These are phyloP conservation scores for Gorilla gorilla DNA, from an alignment of 2,113 vertebrate species.

Conservation along the genomic window DNA sequence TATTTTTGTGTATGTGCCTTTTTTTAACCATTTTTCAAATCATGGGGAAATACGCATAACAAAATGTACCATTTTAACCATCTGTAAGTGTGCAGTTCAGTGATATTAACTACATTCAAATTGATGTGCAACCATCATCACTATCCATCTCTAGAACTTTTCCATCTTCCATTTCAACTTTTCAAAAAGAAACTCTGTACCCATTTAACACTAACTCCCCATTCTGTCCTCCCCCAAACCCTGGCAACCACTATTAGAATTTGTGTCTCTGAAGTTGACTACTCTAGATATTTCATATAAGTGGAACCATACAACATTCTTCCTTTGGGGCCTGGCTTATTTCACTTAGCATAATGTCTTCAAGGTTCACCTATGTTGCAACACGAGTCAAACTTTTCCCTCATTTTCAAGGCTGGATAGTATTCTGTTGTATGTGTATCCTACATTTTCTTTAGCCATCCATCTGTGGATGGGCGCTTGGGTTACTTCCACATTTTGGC, in stretches of 20 bases:
- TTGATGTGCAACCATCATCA: background rate
- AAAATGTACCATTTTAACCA: background rate
- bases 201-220: background rate
- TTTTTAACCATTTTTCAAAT: background rate
- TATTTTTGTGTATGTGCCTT: background rate
- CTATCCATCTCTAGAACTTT: background rate
- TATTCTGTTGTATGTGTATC: accelerated
- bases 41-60: background rate
- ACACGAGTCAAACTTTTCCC: background rate
- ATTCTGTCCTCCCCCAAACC: background rate
- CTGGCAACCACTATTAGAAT: background rate
- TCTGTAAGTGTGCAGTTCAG: background rate
- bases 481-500: background rate
- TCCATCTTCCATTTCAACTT: background rate
- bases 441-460: background rate
- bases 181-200: background rate
- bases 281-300: background rate
- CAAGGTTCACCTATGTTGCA: background rate
- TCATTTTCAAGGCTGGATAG: background rate
- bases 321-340: background rate
- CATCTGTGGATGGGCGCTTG: background rate
- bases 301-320: background rate
- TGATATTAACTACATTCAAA: background rate
- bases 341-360: background rate
- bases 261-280: background rate